Evolutionary conservation across 2,797 vertebrate species (phyloP), one percentile per base, ranked within the genome.

Genomic region (Ctenosaura bakeri): DNA sequence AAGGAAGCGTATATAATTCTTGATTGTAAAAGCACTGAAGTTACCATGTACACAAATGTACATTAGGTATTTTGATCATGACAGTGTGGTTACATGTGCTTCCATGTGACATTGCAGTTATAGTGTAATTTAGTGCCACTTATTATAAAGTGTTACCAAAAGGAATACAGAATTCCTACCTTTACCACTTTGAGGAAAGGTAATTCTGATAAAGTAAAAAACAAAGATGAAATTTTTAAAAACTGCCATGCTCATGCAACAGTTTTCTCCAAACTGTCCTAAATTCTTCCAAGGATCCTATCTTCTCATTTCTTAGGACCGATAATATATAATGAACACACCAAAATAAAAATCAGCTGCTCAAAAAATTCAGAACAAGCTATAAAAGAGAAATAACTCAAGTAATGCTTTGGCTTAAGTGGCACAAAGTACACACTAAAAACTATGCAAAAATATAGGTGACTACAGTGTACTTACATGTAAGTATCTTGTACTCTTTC

Each of bases 41-140:
- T 97, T 97, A 95, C 96, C 97, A 87, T 95, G 95, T 97, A 97
- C 97, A 92, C 96, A 96, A 96, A 96, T 95, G 97, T 97, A 97
- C 96, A 97, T 96, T 96, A 96, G 95, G 95, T 96, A 93, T 95
- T 90, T 96, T 95, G 92, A 96, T 94, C 94, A 95, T 95, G 96
- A 96, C 95, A 97, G 96, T 96, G 94, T 96, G 95, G 96, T 97
- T 97, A 97, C 97, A 96, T 97, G 96, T 95, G 97, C 97, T 97
- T 97, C 97, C 97, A 97, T 98, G 97, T 98, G 97, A 98, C 97
- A 97, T 97, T 96, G 95, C 96, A 97, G 97, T 98, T 97, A 95
- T 96, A 95, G 97, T 98, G 97, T 98, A 97, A 97, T 97, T 97
- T 97, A 97, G 97, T 98, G 97, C 97, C 97, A 98, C 97, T 98